Evolutionary conservation across 64 coral and sea anemone species (phyloP).

Genomic region (Montipora cactus): DNA sequence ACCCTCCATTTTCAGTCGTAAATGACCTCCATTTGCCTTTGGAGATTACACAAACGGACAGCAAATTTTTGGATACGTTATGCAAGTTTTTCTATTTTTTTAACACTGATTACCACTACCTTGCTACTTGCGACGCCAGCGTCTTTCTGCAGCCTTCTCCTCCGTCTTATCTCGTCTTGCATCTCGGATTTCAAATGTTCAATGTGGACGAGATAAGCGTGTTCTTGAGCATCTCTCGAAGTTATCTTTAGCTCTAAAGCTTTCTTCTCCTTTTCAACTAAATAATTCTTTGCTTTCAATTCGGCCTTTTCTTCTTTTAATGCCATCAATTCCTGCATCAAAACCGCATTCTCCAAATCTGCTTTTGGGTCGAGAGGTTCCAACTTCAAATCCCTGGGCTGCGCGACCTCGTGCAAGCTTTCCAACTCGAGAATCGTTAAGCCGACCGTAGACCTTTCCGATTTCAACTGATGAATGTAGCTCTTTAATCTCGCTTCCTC

Average conservation of each 20-base stretch:
- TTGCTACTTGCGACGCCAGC: constrained; percentile 63
- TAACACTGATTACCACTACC: not conserved
- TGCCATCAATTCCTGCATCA: constrained; percentile 98
- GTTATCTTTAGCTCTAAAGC: constrained; percentile 92
- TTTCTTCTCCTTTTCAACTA: constrained; percentile 99
- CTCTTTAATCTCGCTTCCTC: constrained; percentile 87
- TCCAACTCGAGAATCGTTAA: constrained; percentile 90
- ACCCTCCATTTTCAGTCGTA: no score
- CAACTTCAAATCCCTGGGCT: constrained; percentile 77
- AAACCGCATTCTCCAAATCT: constrained; percentile 96
- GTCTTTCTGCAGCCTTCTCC: constrained; percentile 79
- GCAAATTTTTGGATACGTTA: no score
- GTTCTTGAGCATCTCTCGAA: constrained; percentile 91
- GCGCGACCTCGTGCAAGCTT: constrained; percentile 81
- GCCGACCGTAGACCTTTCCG: constrained; percentile 86
- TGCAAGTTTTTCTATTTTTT: no score
- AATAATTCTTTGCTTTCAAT: constrained; percentile 98
- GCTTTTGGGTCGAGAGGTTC: constrained; percentile 91
- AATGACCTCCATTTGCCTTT: no score
- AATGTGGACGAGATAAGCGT: constrained; percentile 96
- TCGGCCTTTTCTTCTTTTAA: constrained; percentile 98
- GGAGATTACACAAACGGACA: no score
- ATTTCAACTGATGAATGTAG: constrained; percentile 90
- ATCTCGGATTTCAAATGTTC: constrained; percentile 97
- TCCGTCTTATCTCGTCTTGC: constrained; percentile 83